Evolutionary conservation across 2,888 invertebrate genomes (phyloP), one percentile per base, ranked within the genome.

Genomic region (Biston stratarius): DNA sequence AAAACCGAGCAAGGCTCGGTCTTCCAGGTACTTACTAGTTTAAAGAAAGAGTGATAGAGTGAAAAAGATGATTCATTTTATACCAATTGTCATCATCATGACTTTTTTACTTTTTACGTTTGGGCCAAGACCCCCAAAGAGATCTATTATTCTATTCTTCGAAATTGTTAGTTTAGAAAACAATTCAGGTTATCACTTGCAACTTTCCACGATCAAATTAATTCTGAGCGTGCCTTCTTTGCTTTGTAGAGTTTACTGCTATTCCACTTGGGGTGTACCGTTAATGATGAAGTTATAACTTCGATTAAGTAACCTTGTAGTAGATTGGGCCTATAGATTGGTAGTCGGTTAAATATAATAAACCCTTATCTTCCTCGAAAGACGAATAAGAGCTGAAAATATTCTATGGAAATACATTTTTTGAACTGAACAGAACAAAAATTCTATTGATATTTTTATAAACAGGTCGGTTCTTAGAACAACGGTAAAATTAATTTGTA

Each of bases 201-300:
- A 70, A 74, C 82, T 83, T 83, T 80, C 79, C 70, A 76, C 73
- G 64, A 67, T 71, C 51, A 68, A 76, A 80, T 79, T 78, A 76
- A 82, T 81, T 77, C 82, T 69, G 69, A 73, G 63, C 76, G 72
- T 66, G 67, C 44, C 67, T 38, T 64, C 61, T 63, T 67, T 63
- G 74, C 72, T 70, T 48, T 70, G 61, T 56, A 36, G 79, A 79
- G 78, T 81, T 51, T 40, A 64, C 67, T 45, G 65, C 59, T 61
- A 61, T 62, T 62, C 67, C 36, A 53, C 8, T 38, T 49, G 42
- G 12, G 48, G 49, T 24, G 24, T 63, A 67, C 67, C 59, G 67
- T 69, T 65, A 49, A 44, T 57, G n/a, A 11, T 55, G 40, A 12
- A 42, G 24, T 55, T 14, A 10, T 15, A 10, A 55, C 52, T 33